Base-by-base conservation (phyloP, 1,140 invertebrate genomes). In the Pomacea maculata region DNA sequence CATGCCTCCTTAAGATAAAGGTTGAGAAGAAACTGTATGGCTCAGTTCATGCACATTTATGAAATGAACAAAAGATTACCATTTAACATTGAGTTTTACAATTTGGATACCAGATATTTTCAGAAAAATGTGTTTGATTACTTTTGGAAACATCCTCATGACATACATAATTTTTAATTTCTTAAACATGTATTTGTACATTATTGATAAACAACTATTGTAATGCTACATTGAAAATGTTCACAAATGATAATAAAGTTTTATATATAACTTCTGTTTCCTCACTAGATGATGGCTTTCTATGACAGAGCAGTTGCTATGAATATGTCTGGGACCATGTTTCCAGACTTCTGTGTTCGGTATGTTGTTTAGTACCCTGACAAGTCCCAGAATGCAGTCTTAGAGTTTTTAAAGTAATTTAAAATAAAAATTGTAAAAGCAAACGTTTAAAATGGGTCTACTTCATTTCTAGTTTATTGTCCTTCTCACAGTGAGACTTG, bases 341-440 rank as follows among this genome's bases (percentile, higher is more conserved):
- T 77, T 63, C 12, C 12, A 21, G 65, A 81, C 17, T 80, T 88
- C 80, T 88, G 87, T 82, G 67, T 86, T 19, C 85, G 82, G 87
- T 88, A 83, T 73, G 82, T 76, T 61, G 15, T 17, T 17, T 19
- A 17, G 21, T 61, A 17, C 57, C 55, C 19, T 55, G 12, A 54
- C 7, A 57, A 75, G 7, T 54, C 55, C 1, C 25, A 29, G 21
- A 14, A 19, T n/a, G 17, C 7, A 57, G 17, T 15, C 52, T 21
- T 75, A 15, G 11, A 75, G 12, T 15, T n/a, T 54, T 57, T 61
- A 29, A 15, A 12, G 9, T 55, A 75, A 55, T 45, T 1, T 61
- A 54, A 19, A 7, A 61, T 15, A n/a, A 15, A 45, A n/a, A 52
- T n/a, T n/a, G n/a, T 19, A 45, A 45, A 45, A 45, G 34, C 34